A percentile compares a stretch with the other conserved stretches of the same genome.
Evolutionary conservation across 2,797 vertebrate genomes (phyloP).

Genomic region (Cirrhinus molitorella): DNA sequence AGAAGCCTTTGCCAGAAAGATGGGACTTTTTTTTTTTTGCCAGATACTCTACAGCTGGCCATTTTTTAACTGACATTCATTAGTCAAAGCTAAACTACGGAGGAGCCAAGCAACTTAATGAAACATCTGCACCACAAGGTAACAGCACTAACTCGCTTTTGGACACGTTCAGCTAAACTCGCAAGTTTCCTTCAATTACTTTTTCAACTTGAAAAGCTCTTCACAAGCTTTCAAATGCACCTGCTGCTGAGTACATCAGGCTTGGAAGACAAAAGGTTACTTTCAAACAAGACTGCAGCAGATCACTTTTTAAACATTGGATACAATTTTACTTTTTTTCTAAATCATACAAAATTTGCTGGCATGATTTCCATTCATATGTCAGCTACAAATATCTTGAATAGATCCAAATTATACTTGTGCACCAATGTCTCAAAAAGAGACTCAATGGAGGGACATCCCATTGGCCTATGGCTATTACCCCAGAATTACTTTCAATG

Average conservation of each 20-base stretch:
- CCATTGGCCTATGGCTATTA: neutral
- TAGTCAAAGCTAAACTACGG: constrained; percentile 43
- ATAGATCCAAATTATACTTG: neutral
- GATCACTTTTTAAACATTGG: neutral
- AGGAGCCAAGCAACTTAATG: constrained; percentile 48
- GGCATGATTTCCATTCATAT: neutral
- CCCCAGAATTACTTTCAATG: neutral
- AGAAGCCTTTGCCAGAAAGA: constrained; percentile 19
- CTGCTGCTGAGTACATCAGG: constrained; percentile 8
- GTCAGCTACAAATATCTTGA: neutral
- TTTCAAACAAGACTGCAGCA: neutral
- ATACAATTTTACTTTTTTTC: neutral
- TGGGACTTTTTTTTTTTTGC: constrained; percentile 15
- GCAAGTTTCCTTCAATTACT: constrained; percentile 26
- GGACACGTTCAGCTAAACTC: constrained; percentile 21
- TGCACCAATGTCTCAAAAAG: neutral
- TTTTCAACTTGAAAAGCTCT: constrained; percentile 13
- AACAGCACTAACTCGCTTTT: constrained; percentile 8
- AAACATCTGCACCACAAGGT: constrained; percentile 47
- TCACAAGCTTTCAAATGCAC: constrained; percentile 21
- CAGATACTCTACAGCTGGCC: constrained; percentile 39
- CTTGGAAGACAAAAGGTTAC: neutral
- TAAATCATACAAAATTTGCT: too few species aligned
- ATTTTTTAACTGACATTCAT: constrained; percentile 36
- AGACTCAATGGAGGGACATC: neutral